Base-by-base conservation (phyloP, 53 echinoderm and acorn worm species). In the Zoroaster sp. region DNA sequence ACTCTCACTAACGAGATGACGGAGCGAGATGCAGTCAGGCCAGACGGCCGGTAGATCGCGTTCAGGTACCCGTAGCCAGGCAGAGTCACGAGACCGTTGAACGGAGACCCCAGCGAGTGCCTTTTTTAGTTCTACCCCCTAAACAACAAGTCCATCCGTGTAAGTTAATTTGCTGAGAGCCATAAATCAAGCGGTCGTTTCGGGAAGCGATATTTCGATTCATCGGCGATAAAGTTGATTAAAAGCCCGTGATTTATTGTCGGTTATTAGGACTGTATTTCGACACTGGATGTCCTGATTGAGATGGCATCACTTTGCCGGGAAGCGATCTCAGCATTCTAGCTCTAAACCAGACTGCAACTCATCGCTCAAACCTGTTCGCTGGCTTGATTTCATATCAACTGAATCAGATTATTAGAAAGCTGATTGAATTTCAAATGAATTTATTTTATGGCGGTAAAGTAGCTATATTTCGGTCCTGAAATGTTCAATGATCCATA, bases 221-320 rank as follows among this genome's bases (percentile, higher is more conserved):
- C 82, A 82, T 82, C 82, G 82, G 82, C 68, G 82, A 82, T 82
- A 82, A 82, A 82, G 82, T 82, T 82, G 82, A 82, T 82, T 82
- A 82, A 82, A 82, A 82, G 82, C 33, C 82, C 17, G 82, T 82
- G 82, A 82, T 82, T 82, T 82, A 82, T 82, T 43, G 82, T 63
- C 33, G 82, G 82, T 82, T 82, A 82, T 31, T 43, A 33, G 82
- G 81, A 43, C 66, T 42, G 82, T 82, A 82, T 82, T 82, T 68
- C 66, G 82, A 82, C 82, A 82, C 82, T 68, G 43, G 68, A 8
- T 30, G 12, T 25, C 68, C 23, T 82, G 68, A 82, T 82, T 82
- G 82, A 32, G 14, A 21, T 32, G 40, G 82, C 43, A 66, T 82
- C 30, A 30, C 18, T 31, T n/a, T 28, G 82, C 82, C 75, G 49